These are phyloP conservation scores for Anthopleura sola DNA, from an alignment of 64 coral and sea anemone genomes.

Conservation along the genomic window DNA sequence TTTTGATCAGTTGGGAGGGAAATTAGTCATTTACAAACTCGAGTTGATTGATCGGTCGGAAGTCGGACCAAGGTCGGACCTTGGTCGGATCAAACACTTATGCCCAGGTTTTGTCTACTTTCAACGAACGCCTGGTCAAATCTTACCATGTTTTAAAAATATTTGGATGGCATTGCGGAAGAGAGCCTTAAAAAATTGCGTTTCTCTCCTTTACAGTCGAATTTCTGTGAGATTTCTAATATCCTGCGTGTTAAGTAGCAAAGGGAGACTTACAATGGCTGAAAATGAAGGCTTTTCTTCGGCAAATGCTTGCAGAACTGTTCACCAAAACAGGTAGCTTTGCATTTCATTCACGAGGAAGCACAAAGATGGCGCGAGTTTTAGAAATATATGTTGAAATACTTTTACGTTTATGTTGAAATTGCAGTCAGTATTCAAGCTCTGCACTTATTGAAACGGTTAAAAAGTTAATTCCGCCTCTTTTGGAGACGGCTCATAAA, in stretches of 20 bases:
- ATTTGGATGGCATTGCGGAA: not conserved
- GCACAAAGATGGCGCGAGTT: not conserved
- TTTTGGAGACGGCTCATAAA: conserved; percentile 75
- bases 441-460: conserved; percentile 34
- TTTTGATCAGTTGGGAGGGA: too few relatives aligned
- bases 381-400: not conserved
- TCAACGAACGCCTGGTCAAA: not conserved
- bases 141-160: not conserved
- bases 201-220: not conserved
- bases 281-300: not conserved
- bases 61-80: too few relatives aligned
- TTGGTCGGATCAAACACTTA: not conserved
- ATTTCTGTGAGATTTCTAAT: not conserved
- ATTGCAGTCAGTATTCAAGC: not conserved
- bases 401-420: not conserved
- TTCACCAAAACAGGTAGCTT: not conserved
- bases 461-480: conserved; percentile 56
- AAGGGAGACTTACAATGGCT: not conserved
- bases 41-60: too few relatives aligned
- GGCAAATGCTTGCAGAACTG: not conserved
- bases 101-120: not conserved
- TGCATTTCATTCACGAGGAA: not conserved
- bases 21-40: too few relatives aligned
- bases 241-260: not conserved
- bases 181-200: not conserved